These are phyloP conservation scores for Emys orbicularis DNA, from an alignment of 2,797 vertebrate species.

Conservation along the genomic window DNA sequence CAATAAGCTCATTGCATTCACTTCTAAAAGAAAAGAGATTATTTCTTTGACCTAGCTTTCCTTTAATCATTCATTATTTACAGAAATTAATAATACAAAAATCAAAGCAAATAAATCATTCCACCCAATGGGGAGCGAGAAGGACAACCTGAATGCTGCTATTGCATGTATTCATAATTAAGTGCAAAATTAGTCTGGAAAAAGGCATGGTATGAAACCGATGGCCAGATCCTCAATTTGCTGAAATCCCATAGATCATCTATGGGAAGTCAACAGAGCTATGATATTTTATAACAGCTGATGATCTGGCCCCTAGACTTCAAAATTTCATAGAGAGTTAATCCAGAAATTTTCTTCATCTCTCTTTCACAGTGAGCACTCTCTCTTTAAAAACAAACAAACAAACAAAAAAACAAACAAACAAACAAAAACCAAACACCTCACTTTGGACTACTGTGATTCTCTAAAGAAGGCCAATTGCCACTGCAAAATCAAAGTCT, in stretches of 20 bases:
- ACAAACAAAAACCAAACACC: too few species aligned
- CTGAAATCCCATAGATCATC: neutral
- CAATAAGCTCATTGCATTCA: neutral
- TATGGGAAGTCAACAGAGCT: neutral
- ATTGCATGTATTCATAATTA: constrained; percentile 15
- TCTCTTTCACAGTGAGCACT: accelerated
- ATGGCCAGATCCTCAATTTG: neutral
- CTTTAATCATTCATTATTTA: neutral
- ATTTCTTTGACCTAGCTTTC: neutral
- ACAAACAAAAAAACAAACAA: neutral
- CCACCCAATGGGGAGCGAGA: neutral
- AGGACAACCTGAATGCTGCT: neutral
- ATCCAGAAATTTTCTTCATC: accelerated
- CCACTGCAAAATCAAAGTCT: constrained; percentile 11
- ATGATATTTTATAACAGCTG: neutral
- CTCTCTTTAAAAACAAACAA: neutral
- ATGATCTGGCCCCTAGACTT: neutral
- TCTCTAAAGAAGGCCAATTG: neutral
- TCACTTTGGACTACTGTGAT: neutral
- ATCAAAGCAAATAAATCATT: neutral
- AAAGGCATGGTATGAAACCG: neutral
- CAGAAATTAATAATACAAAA: neutral
- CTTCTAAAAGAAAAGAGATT: neutral
- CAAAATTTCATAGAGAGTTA: neutral
- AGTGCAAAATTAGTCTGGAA: neutral